A percentile compares a stretch with the other conserved stretches of the same genome.
These are phyloP conservation scores for Epistrophe grossulariae DNA, from an alignment of 2,888 invertebrate genomes.

Conservation along the genomic window DNA sequence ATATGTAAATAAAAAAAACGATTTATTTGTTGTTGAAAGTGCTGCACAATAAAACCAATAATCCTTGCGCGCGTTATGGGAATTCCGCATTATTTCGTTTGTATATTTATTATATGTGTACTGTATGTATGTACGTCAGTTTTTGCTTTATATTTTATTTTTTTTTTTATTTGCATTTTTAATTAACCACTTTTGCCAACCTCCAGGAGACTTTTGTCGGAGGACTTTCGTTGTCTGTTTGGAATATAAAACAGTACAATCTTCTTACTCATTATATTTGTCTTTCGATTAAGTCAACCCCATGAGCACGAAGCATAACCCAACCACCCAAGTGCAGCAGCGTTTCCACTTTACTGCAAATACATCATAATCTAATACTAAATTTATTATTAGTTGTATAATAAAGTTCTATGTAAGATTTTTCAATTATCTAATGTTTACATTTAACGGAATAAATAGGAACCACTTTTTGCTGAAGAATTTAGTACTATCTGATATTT, in stretches of 20 bases:
- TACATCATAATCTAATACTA: too few species aligned
- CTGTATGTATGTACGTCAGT: neutral
- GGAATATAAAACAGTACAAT: conserved; percentile 13
- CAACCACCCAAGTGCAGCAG: neutral
- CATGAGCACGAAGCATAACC: neutral
- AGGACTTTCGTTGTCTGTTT: conserved; percentile 62
- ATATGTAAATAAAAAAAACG: neutral
- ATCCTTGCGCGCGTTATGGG: conserved; percentile 52
- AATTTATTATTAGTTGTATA: too few species aligned
- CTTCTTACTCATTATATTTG: neutral
- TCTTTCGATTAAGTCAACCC: conserved; percentile 8
- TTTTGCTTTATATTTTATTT: neutral
- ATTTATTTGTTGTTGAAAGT: conserved; percentile 8
- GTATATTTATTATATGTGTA: conserved; percentile 20
- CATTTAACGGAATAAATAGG: too few species aligned
- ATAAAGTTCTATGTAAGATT: too few species aligned
- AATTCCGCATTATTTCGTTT: conserved; percentile 68
- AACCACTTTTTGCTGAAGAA: too few species aligned
- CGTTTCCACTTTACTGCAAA: neutral
- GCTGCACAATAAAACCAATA: conserved; percentile 13
- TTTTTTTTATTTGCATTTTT: conserved; percentile 43
- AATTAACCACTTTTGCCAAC: conserved; percentile 65
- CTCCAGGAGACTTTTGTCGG: conserved; percentile 37
- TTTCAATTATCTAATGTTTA: too few species aligned
- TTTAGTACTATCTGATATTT: too few species aligned